These are phyloP conservation scores for Bombylius major DNA, from an alignment of 2,888 invertebrate genomes.

Conservation along the genomic window DNA sequence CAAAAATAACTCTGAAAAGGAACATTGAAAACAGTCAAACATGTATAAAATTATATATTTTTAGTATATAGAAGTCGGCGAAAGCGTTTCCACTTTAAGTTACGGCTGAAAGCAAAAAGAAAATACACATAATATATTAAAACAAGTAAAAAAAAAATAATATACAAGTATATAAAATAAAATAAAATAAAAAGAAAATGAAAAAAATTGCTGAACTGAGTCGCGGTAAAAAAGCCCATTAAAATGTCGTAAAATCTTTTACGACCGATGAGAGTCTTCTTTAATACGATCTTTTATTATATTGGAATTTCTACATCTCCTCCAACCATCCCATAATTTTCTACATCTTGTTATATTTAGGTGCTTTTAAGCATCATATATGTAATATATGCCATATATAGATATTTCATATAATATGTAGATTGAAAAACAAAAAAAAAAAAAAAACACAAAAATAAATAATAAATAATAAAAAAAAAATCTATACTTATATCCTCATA, in stretches of 20 bases:
- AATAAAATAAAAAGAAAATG: not conserved
- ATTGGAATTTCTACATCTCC: conserved; percentile 27
- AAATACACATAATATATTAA: not conserved
- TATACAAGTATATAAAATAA: not conserved
- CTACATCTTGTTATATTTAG: not conserved
- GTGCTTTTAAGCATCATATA: too few species aligned
- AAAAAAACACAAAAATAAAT: too few species aligned
- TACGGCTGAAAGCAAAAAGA: not conserved
- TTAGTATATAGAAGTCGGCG: too few species aligned
- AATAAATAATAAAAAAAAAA: too few species aligned
- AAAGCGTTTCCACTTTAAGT: not conserved
- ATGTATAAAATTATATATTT: too few species aligned
- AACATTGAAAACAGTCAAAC: too few species aligned
- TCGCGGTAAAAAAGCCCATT: conserved; percentile 31
- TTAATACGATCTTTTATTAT: conserved; percentile 34
- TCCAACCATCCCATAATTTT: not conserved
- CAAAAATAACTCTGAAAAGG: too few species aligned
- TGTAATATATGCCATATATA: too few species aligned
- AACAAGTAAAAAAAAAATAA: not conserved
- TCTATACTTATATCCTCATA: too few species aligned
- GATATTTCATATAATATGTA: too few species aligned
- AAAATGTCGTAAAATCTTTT: conserved; percentile 35
- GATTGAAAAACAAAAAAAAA: too few species aligned
- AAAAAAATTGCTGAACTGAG: conserved; percentile 2
- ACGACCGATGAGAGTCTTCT: conserved; percentile 34